These are phyloP conservation scores for Automeris io DNA, from an alignment of 2,888 invertebrate species.

Conservation along the genomic window DNA sequence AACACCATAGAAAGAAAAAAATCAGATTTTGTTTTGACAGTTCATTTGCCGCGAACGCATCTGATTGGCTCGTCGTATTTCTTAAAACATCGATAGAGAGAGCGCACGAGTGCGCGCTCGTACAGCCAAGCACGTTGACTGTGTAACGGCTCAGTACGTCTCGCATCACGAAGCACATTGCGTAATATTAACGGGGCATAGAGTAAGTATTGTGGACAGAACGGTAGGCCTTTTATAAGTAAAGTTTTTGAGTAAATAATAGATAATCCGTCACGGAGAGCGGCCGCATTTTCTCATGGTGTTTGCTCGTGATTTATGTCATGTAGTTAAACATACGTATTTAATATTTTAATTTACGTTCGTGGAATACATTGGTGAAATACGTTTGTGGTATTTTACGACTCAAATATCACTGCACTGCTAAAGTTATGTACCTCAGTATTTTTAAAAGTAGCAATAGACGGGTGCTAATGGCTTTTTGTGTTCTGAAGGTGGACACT, in stretches of 20 bases:
- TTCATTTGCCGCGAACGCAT: slow-evolving; percentile 28
- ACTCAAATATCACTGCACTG: too few relatives aligned
- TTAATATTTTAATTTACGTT: too few relatives aligned
- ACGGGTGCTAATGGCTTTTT: too few relatives aligned
- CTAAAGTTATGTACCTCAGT: too few relatives aligned
- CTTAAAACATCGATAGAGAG: slow-evolving; percentile 27
- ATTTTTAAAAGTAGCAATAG: too few relatives aligned
- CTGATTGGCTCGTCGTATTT: slow-evolving; percentile 28
- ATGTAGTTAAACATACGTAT: too few relatives aligned
- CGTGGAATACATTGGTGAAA: too few relatives aligned
- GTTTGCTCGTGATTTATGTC: not conserved
- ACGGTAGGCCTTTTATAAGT: slow-evolving; percentile 21
- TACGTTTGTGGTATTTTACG: too few relatives aligned
- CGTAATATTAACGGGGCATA: slow-evolving; percentile 71
- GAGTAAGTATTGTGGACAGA: slow-evolving; percentile 60
- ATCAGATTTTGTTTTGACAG: slow-evolving; percentile 30
- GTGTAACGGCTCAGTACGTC: slow-evolving; percentile 54
- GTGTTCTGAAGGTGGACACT: too few relatives aligned
- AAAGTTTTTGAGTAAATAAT: slow-evolving; percentile 1
- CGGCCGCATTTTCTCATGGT: not conserved
- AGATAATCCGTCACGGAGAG: not conserved
- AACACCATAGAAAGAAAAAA: too few relatives aligned
- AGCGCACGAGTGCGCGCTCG: slow-evolving; percentile 37
- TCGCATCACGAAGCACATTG: slow-evolving; percentile 46
- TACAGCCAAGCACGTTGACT: slow-evolving; percentile 47